phyloP scores from a whole-genome alignment of 2,797 vertebrate species.

The Gambelia wislizenii region DNA sequence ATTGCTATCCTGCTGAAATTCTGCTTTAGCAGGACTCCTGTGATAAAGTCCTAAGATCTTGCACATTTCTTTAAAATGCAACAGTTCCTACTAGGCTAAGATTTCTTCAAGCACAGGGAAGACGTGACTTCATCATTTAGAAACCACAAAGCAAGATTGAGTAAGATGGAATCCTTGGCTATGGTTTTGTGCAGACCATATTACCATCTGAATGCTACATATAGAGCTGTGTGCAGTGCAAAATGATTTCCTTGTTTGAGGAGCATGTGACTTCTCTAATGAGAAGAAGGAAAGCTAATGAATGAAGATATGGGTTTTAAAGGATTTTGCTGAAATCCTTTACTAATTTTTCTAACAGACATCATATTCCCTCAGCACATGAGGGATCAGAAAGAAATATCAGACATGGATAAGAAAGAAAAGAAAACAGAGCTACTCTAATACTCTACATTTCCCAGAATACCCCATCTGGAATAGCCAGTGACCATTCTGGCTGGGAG shows the following conservation, averaged over 20 bases:
- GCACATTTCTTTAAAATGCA: neutral
- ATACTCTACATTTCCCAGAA: too few relatives aligned
- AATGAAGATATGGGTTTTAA: neutral
- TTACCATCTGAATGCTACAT: neutral
- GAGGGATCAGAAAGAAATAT: slow-evolving; percentile 1
- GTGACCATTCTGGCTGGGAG: too few relatives aligned
- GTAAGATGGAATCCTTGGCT: neutral
- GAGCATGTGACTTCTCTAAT: neutral
- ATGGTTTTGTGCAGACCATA: neutral
- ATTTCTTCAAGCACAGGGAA: neutral
- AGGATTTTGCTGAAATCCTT: slow-evolving; percentile 25
- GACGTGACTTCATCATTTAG: neutral
- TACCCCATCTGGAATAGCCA: too few relatives aligned
- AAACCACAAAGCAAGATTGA: slow-evolving; percentile 6
- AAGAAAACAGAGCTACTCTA: neutral
- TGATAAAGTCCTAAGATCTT: too few relatives aligned
- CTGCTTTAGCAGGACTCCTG: too few relatives aligned
- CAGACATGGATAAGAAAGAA: neutral
- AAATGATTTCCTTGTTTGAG: neutral
- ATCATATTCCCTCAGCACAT: neutral
- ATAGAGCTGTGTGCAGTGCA: neutral
- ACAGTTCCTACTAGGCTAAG: neutral
- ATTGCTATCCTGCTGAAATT: too few relatives aligned
- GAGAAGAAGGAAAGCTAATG: neutral
- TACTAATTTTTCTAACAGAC: neutral